Conservation (phyloP, 2,888 invertebrate species). For the Iselma pallidipennis region DNA sequence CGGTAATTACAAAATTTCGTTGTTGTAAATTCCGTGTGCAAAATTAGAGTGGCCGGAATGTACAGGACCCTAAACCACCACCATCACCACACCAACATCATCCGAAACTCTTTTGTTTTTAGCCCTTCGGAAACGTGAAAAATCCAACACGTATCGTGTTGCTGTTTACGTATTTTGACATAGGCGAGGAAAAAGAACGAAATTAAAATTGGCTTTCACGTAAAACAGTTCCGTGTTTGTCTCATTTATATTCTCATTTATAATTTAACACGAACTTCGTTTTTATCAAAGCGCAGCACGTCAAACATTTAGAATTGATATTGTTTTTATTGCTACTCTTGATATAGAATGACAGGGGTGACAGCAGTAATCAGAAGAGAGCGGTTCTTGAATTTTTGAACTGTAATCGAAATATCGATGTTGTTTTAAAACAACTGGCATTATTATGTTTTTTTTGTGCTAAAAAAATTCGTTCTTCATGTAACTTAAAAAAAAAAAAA, state of each 20-base stretch:
- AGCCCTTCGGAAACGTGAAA: slow-evolving; percentile 10
- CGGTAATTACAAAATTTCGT: slow-evolving; percentile 20
- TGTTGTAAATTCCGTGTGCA: slow-evolving; percentile 21
- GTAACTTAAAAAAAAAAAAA: neutral
- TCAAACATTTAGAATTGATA: slow-evolving; percentile 17
- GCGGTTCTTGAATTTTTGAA: too few relatives aligned
- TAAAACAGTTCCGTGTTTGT: slow-evolving; percentile 20
- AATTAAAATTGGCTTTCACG: slow-evolving; percentile 23
- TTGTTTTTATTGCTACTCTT: neutral
- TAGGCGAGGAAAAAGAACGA: slow-evolving; percentile 5
- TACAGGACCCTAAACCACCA: neutral
- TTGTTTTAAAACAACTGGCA: too few relatives aligned
- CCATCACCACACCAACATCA: neutral
- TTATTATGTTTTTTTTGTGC: neutral
- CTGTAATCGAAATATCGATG: too few relatives aligned
- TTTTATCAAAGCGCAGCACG: slow-evolving; percentile 14
- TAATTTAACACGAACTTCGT: slow-evolving; percentile 18
- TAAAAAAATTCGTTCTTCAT: neutral
- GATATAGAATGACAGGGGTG: neutral
- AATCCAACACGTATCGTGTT: slow-evolving; percentile 23
- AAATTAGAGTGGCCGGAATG: slow-evolving; percentile 14
- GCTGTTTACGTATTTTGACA: slow-evolving; percentile 24
- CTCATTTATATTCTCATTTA: slow-evolving; percentile 13
- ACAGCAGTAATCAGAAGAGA: too few relatives aligned
- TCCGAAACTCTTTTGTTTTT: slow-evolving; percentile 3